phyloP scores from a whole-genome alignment of 2,113 vertebrate species.

The Sturnira hondurensis region DNA sequence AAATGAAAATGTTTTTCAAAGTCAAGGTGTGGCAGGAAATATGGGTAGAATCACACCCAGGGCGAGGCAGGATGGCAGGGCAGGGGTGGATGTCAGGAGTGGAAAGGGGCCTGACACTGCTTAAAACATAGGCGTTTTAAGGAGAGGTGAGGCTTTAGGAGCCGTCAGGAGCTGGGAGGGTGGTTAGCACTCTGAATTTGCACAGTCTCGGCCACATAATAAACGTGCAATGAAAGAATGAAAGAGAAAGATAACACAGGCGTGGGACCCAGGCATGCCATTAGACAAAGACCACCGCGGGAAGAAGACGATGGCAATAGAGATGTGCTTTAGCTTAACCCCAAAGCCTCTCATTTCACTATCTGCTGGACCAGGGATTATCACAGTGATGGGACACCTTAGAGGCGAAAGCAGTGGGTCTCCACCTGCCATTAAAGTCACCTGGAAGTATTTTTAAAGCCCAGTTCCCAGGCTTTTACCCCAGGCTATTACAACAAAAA shows the following conservation, averaged over 20 bases:
- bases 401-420: not conserved
- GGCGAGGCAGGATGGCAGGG: not conserved
- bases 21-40: not conserved
- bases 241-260: not conserved
- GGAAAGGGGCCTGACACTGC: not conserved
- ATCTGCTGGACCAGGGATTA: not conserved
- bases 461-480: not conserved
- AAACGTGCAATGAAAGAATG: not conserved
- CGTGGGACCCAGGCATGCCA: not conserved
- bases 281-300: not conserved
- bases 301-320: not conserved
- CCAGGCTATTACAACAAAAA: not conserved
- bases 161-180: not conserved
- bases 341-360: not conserved
- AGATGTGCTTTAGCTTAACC: not conserved
- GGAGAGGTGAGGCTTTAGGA: not conserved
- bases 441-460: not conserved
- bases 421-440: not conserved
- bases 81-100: no score
- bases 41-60: not conserved
- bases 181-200: not conserved
- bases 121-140: not conserved
- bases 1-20: slow-evolving; percentile 39
- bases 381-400: not conserved
- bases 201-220: not conserved